Evolutionary conservation across 30 jellyfish, hydroid and myxozoan species (phyloP).

Genomic region (Hydractinia echinata): DNA sequence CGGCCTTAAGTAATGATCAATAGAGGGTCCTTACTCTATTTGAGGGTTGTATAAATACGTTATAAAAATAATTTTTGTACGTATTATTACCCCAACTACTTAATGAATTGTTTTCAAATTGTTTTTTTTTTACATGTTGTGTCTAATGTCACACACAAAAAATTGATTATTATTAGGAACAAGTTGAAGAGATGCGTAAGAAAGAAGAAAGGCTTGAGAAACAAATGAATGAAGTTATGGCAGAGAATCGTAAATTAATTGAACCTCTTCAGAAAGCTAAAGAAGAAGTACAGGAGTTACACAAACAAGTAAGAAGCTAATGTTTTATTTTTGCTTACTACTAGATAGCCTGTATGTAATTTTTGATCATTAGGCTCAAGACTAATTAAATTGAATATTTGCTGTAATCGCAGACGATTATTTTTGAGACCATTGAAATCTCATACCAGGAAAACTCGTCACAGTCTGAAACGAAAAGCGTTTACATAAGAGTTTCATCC

Average conservation of each 20-base stretch:
- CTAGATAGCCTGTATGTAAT: no score
- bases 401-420: no score
- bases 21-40: background rate
- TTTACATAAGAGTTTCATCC: no score
- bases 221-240: slow-evolving; percentile 91
- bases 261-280: slow-evolving; percentile 98
- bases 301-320: slow-evolving; percentile 54
- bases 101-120: no score
- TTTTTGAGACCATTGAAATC: no score
- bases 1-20: background rate
- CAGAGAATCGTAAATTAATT: slow-evolving; percentile 80
- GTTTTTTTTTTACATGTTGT: background rate
- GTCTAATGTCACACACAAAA: background rate
- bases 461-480: no score
- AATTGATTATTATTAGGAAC: slow-evolving; percentile 52
- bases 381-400: no score
- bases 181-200: slow-evolving; percentile 96
- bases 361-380: no score
- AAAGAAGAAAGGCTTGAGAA: slow-evolving; percentile 94
- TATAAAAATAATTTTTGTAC: background rate
- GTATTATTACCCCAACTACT: no score
- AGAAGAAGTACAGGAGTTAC: slow-evolving; percentile 91
- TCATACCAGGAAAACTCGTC: no score
- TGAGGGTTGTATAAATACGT: background rate
- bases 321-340: no score